A percentile compares a stretch with the other conserved stretches of the same genome.
These are phyloP conservation scores for Epinephelus lanceolatus DNA, from an alignment of 2,113 vertebrate species.

Conservation along the genomic window DNA sequence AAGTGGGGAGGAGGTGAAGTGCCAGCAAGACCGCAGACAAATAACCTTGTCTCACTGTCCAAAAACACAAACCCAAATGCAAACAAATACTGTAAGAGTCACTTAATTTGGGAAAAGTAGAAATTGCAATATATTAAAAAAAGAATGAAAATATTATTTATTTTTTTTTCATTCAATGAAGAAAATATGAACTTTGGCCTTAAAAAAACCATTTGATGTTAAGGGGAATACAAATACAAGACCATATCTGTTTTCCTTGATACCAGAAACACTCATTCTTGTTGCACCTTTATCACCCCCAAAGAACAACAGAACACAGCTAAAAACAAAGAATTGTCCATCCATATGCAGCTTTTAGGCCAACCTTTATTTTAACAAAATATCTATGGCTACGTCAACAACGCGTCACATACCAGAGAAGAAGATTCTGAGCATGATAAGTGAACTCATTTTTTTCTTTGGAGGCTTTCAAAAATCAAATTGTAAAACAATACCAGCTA, in stretches of 20 bases:
- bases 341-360: too few relatives aligned
- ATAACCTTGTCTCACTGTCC: not conserved
- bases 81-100: not conserved
- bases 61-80: slow-evolving; percentile 3
- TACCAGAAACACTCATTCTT: not conserved
- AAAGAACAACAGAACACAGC: not conserved
- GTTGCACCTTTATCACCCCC: not conserved
- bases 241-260: not conserved
- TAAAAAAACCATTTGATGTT: not conserved
- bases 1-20: slow-evolving; percentile 12
- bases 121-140: not conserved
- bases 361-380: too few relatives aligned
- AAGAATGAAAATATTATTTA: too few relatives aligned
- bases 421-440: too few relatives aligned
- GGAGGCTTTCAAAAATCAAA: too few relatives aligned
- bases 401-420: too few relatives aligned
- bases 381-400: too few relatives aligned
- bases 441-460: too few relatives aligned
- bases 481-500: too few relatives aligned
- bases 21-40: slow-evolving; percentile 13
- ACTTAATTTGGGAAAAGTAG: not conserved
- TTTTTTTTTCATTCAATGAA: too few relatives aligned
- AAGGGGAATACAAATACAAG: not conserved
- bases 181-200: not conserved
- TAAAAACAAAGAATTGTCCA: not conserved